Evolutionary conservation across 2,888 invertebrate species (phyloP).

Genomic region (Agonopterix arenella): DNA sequence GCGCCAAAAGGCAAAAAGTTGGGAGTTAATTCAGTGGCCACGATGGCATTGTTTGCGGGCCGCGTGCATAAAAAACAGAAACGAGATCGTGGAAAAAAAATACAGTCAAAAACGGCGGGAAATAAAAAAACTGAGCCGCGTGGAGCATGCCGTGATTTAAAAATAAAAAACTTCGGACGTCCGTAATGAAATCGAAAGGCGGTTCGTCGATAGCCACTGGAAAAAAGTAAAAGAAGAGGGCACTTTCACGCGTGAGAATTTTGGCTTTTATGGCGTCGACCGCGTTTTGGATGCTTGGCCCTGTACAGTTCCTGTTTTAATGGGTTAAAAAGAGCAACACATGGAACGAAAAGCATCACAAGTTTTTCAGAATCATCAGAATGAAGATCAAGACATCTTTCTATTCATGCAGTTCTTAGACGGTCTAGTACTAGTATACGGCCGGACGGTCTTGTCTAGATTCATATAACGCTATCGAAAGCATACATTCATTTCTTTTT

Average conservation of each 20-base stretch:
- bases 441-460: too few relatives aligned
- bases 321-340: conserved; percentile 20
- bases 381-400: too few relatives aligned
- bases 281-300: conserved; percentile 24
- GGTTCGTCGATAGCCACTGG: conserved; percentile 74
- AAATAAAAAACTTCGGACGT: conserved; percentile 72
- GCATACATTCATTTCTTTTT: too few relatives aligned
- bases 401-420: too few relatives aligned
- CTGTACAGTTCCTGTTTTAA: conserved; percentile 27
- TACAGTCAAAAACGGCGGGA: conserved; percentile 54
- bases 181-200: conserved; percentile 77
- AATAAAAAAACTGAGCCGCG: conserved; percentile 57
- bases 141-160: conserved; percentile 70
- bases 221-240: conserved; percentile 69
- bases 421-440: too few relatives aligned
- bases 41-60: conserved; percentile 73
- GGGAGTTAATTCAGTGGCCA: conserved; percentile 71
- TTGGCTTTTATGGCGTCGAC: conserved; percentile 56
- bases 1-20: conserved; percentile 69
- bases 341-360: too few relatives aligned
- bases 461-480: too few relatives aligned
- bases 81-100: conserved; percentile 60
- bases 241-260: conserved; percentile 76
- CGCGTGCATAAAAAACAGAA: conserved; percentile 64
- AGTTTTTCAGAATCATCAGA: too few relatives aligned